phyloP scores from a whole-genome alignment of 2,113 vertebrate species.

The Bungarus multicinctus region DNA sequence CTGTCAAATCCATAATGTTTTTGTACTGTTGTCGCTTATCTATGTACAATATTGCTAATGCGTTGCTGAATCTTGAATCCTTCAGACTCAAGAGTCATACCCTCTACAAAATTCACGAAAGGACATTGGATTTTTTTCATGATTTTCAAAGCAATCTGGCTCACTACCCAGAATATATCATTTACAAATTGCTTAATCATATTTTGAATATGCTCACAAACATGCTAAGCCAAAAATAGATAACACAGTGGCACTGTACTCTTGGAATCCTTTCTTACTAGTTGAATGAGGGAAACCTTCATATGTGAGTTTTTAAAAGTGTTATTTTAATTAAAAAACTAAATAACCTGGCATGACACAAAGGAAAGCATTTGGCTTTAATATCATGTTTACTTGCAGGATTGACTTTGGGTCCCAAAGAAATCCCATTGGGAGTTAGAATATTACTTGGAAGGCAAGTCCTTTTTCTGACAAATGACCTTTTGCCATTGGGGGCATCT shows the following conservation, averaged over 20 bases:
- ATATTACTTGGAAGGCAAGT: not conserved
- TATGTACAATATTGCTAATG: not conserved
- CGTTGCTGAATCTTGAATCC: slow-evolving; percentile 19
- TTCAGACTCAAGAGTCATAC: slow-evolving; percentile 4
- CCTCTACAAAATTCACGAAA: not conserved
- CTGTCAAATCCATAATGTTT: slow-evolving; percentile 29
- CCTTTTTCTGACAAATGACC: not conserved
- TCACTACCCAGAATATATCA: not conserved
- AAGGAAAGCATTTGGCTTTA: not conserved
- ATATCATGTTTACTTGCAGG: not conserved
- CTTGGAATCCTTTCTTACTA: not conserved
- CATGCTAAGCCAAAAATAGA: not conserved
- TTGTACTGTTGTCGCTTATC: slow-evolving; percentile 22
- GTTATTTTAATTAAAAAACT: not conserved
- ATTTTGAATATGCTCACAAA: not conserved
- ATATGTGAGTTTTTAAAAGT: not conserved
- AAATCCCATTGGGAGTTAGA: not conserved
- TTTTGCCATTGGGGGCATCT: not conserved
- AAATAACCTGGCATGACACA: not conserved
- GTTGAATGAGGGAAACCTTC: not conserved
- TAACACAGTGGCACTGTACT: not conserved
- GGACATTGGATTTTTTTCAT: not conserved
- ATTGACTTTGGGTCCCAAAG: not conserved
- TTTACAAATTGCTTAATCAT: not conserved
- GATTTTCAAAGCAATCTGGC: not conserved